Evolutionary conservation across 2,797 vertebrate genomes (phyloP).

Genomic region (Bothrops alternatus): DNA sequence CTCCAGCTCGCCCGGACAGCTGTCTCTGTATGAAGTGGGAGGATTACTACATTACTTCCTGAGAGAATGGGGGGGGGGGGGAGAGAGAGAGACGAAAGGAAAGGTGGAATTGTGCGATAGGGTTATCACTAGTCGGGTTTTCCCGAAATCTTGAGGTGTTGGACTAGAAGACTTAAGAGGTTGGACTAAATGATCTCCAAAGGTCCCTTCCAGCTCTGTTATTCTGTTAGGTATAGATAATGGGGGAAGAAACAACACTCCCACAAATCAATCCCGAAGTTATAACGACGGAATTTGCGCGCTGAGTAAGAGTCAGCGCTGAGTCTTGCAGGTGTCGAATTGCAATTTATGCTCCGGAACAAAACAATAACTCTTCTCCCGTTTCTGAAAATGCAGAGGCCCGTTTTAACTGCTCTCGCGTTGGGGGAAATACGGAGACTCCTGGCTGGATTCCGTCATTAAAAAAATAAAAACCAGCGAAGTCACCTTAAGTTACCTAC

Average conservation of each 20-base stretch:
- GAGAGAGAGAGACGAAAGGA: not conserved
- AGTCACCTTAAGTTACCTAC: not conserved
- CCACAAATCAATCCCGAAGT: not conserved
- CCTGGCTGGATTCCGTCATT: not conserved
- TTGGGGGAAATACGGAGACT: not conserved
- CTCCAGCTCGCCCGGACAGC: not conserved
- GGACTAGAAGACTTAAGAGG: not conserved
- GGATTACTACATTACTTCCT: not conserved
- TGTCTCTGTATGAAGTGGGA: not conserved
- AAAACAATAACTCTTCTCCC: not conserved
- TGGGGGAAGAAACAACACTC: not conserved
- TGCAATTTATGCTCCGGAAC: not conserved
- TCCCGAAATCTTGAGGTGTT: not conserved
- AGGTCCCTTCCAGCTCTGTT: not conserved
- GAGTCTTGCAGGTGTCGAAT: not conserved
- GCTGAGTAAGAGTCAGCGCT: not conserved
- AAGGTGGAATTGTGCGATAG: not conserved
- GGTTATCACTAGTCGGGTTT: not conserved
- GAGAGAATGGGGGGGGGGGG: not conserved
- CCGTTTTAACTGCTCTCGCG: not conserved
- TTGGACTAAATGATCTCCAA: not conserved
- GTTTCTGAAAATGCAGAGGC: not conserved
- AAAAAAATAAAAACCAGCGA: not conserved
- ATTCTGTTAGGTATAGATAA: not conserved
- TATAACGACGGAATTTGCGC: not conserved